phyloP scores from a whole-genome alignment of 2,797 vertebrate genomes.

The Acanthornis magna region DNA sequence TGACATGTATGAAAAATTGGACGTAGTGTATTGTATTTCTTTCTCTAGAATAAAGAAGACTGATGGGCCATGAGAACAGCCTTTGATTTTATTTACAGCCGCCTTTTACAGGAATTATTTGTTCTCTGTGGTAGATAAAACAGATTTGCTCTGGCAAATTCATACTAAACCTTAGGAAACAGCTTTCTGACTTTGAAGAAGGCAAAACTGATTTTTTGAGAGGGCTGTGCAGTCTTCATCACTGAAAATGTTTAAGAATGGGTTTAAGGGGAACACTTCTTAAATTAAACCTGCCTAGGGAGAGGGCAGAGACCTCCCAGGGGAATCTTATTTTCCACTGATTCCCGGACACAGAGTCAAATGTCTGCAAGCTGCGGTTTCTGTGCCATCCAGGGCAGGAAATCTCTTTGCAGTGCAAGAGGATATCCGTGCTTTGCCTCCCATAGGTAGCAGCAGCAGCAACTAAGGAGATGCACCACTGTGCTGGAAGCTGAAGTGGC shows the following conservation, averaged over 20 bases:
- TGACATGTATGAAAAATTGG: constrained; percentile 48
- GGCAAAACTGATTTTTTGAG: background rate
- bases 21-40: constrained; percentile 4
- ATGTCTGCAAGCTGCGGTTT: background rate
- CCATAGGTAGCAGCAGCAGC: background rate
- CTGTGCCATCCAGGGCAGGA: background rate
- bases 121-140: constrained; percentile 1
- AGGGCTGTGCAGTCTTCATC: background rate
- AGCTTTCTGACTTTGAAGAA: background rate
- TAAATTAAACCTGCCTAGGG: constrained; percentile 1
- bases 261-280: background rate
- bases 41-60: constrained; percentile 44
- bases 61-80: constrained; percentile 23
- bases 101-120: constrained; percentile 50
- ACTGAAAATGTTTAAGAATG: constrained; percentile 17
- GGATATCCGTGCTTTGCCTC: background rate
- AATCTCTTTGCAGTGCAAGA: background rate
- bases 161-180: background rate
- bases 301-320: background rate
- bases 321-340: constrained; percentile 9
- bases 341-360: background rate
- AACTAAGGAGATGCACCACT: background rate
- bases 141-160: constrained; percentile 10
- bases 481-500: background rate
- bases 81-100: constrained; percentile 57